Conservation (phyloP, 1,140 invertebrate genomes). For the Eubasilissa regina region DNA sequence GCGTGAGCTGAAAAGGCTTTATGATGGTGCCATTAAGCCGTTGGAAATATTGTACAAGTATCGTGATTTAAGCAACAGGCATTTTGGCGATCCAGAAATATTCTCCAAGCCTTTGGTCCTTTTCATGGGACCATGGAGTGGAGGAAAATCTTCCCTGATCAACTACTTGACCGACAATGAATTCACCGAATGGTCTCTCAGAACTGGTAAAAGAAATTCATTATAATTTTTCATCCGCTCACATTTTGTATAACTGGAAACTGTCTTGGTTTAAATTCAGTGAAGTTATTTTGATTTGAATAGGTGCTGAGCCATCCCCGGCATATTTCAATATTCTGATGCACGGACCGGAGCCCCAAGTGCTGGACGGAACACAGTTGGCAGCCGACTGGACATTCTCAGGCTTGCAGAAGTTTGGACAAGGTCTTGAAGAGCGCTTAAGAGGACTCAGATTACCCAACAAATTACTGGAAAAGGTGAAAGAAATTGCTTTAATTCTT, state of each 20-base stretch:
- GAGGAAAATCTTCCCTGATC: slow-evolving; percentile 94
- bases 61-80: slow-evolving; percentile 91
- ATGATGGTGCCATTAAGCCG: slow-evolving; percentile 91
- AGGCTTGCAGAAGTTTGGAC: slow-evolving; percentile 94
- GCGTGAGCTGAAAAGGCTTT: slow-evolving; percentile 89
- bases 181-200: slow-evolving; percentile 84
- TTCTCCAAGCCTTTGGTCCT: slow-evolving; percentile 94
- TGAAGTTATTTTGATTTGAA: slow-evolving; percentile 50
- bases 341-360: slow-evolving; percentile 88
- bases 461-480: slow-evolving; percentile 93
- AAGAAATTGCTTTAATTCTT: background rate
- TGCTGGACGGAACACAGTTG: slow-evolving; percentile 92
- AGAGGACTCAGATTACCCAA: slow-evolving; percentile 86
- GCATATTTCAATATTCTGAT: slow-evolving; percentile 95
- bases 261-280: slow-evolving; percentile 43
- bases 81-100: slow-evolving; percentile 95
- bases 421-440: slow-evolving; percentile 91
- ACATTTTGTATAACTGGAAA: slow-evolving; percentile 36
- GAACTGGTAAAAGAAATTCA: slow-evolving; percentile 80
- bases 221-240: background rate
- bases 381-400: slow-evolving; percentile 95
- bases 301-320: slow-evolving; percentile 93
- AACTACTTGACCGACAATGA: slow-evolving; percentile 94
- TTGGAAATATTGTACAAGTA: slow-evolving; percentile 93
- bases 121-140: slow-evolving; percentile 96